Base-by-base conservation (phyloP, 2,888 invertebrate genomes). In the Epirrhoe alternata region DNA sequence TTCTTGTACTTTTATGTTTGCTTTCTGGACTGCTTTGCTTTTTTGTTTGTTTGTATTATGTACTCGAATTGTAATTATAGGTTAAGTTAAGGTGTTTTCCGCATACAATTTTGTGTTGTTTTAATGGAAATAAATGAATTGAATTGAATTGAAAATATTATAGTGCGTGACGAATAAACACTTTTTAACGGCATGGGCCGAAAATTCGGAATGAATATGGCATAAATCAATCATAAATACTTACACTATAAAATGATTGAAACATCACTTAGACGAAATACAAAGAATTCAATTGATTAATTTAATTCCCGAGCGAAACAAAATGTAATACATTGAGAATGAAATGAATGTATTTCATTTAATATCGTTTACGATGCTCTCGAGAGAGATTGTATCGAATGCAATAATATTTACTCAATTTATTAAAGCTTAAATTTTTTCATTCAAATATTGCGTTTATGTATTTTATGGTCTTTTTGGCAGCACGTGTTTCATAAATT, bases 401-500 rank as follows among this genome's bases (percentile, higher is more conserved):
- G 57, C 64, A 64, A 45, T 60, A 45, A 53, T 64, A 57, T 64
- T 68, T 64, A 60, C 53, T 53, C 49, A 62, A 66, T 54, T 54
- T 61, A 61, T 66, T 47, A 54, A 49, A 61, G 47, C 7, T 45
- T 14, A 30, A 4, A 45, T 47, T 56, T 56, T 42, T 42, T 4
- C n/a, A 49, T 33, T 49, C 16, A 33, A 57, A 57, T 49, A 49
- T 49, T 57, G 31, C 14, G 33, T 47, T 45, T 5, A 47, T 14
- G 69, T 75, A 57, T 31, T 6, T 30, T 47, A 12, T 10, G 38
- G 38, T 12, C 38, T 42, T 31, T 56, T 56, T 3, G 16, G 14
- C 14, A 7, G 4, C 30, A 24, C 30, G 31, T 56, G 56, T 47
- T 47, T 30, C 14, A 42, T 10, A 12, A 38, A 38, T 38, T 42